A percentile compares a stretch with the other conserved stretches of the same genome.
Evolutionary conservation across 1,140 invertebrate genomes (phyloP).

Genomic region (Caenorhabditis inopinata): DNA sequence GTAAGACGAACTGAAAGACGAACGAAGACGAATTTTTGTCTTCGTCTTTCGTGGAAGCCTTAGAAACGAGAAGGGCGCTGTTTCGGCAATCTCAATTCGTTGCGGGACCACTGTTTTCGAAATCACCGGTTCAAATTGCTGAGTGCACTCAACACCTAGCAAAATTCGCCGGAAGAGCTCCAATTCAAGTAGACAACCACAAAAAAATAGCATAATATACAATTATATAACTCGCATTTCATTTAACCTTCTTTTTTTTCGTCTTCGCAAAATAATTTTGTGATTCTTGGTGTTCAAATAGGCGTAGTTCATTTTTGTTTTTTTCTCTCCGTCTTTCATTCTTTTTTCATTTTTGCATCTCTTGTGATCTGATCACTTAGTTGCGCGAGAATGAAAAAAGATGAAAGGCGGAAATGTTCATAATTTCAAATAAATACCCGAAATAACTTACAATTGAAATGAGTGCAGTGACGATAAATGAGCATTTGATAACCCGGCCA

Average conservation of each 20-base stretch:
- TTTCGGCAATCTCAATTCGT: too few species aligned
- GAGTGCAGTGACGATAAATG: slow-evolving; percentile 56
- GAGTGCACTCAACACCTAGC: too few species aligned
- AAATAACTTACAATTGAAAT: slow-evolving; percentile 56
- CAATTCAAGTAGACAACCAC: too few species aligned
- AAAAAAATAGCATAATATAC: too few species aligned
- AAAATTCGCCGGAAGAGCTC: too few species aligned
- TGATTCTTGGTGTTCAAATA: background rate
- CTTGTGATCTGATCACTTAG: slow-evolving; percentile 2
- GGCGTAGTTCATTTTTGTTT: background rate
- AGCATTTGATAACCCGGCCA: slow-evolving; percentile 50
- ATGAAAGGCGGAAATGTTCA: too few species aligned
- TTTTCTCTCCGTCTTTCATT: background rate
- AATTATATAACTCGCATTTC: background rate
- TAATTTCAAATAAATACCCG: background rate
- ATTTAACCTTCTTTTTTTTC: background rate
- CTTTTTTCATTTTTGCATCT: background rate
- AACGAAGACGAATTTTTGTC: too few species aligned
- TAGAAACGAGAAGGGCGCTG: too few species aligned
- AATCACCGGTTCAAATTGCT: too few species aligned
- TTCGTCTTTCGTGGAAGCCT: too few species aligned
- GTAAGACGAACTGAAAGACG: too few species aligned
- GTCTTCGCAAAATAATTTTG: background rate
- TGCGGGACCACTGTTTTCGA: too few species aligned
- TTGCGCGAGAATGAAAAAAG: background rate